phyloP scores from a whole-genome alignment of 2,888 invertebrate genomes.

The Cecidostiba fungosa region DNA sequence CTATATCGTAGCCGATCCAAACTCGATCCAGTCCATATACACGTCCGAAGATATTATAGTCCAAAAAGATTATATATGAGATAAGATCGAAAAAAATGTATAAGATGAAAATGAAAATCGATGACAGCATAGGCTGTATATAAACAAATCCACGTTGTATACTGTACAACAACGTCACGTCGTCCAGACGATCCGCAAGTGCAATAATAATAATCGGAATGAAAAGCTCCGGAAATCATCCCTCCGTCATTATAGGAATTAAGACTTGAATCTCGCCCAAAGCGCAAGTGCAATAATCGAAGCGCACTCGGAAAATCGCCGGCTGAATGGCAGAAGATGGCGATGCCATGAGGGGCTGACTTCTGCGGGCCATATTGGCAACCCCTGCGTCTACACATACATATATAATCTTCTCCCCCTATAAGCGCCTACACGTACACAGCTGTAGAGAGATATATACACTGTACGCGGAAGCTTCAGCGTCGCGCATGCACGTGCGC shows the following conservation, averaged over 20 bases:
- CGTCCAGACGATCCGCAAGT: background rate
- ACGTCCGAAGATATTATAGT: background rate
- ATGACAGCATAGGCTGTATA: background rate
- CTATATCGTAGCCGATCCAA: background rate
- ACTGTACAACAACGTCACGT: background rate
- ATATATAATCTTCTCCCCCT: background rate
- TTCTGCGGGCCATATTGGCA: conserved; percentile 20
- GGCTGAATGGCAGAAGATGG: conserved; percentile 46
- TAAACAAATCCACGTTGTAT: background rate
- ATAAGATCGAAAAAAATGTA: no score
- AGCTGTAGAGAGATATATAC: background rate
- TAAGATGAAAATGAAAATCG: background rate
- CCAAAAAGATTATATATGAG: background rate
- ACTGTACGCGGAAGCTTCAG: background rate
- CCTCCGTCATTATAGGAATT: no score
- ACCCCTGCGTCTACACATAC: conserved; percentile 2
- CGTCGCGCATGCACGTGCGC: conserved; percentile 53
- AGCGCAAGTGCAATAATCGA: background rate
- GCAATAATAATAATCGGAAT: conserved; percentile 13
- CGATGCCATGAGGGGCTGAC: conserved; percentile 26
- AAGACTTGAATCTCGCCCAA: background rate
- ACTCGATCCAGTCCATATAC: background rate
- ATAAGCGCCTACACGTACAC: background rate
- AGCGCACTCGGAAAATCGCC: background rate
- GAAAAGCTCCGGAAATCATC: no score